Conservation (phyloP, 2,797 vertebrate genomes). For the Forpus xanthops region DNA sequence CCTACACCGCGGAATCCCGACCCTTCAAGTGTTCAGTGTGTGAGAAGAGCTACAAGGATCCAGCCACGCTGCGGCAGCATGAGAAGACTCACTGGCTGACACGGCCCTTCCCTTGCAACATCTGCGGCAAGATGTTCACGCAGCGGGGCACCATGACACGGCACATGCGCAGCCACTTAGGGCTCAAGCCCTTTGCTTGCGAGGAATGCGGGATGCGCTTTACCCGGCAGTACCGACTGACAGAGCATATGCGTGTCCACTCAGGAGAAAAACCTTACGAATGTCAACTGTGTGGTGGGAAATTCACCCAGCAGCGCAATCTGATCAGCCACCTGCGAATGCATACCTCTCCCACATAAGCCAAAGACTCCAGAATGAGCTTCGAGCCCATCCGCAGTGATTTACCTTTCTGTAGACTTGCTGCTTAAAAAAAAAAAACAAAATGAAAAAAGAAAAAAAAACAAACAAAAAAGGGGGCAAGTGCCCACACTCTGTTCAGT, state of each 20-base stretch:
- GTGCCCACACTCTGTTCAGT: conserved; percentile 68
- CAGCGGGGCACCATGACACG: conserved; percentile 99
- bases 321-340: conserved; percentile 99
- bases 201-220: conserved; percentile 99
- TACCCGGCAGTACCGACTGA: conserved; percentile 98
- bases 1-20: conserved; percentile 81
- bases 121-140: conserved; percentile 99
- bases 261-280: conserved; percentile 99
- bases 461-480: conserved; percentile 38
- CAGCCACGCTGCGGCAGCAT: conserved; percentile 93
- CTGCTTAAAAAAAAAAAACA: conserved; percentile 63
- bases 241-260: conserved; percentile 99
- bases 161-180: conserved; percentile 98
- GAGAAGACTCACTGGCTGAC: conserved; percentile 99
- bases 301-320: conserved; percentile 99
- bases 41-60: conserved; percentile 98
- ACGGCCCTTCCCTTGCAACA: conserved; percentile 96
- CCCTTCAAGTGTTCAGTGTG: conserved; percentile 95
- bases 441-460: not conserved
- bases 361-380: conserved; percentile 88
- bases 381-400: conserved; percentile 75
- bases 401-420: conserved; percentile 77
- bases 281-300: conserved; percentile 98
- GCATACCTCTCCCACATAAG: conserved; percentile 97
- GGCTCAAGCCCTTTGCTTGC: conserved; percentile 97